A percentile compares a stretch with the other conserved stretches of the same genome.
These are phyloP conservation scores for Drosophila longiperda DNA, from an alignment of 2,888 invertebrate genomes.

Conservation along the genomic window DNA sequence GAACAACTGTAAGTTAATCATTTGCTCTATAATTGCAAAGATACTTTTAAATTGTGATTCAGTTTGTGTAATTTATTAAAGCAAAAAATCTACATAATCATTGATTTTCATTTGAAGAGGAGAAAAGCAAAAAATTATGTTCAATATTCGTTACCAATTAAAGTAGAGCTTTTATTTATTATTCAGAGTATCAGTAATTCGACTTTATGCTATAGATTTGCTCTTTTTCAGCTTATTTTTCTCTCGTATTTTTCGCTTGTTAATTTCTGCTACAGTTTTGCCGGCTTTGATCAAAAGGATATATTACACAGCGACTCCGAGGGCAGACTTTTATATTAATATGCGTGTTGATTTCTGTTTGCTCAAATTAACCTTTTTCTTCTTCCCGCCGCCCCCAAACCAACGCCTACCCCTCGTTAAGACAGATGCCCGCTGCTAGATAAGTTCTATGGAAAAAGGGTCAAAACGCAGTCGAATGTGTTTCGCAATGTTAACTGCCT, in stretches of 20 bases:
- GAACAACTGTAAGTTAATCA: constrained; percentile 47
- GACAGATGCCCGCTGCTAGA: constrained; percentile 71
- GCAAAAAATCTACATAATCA: background rate
- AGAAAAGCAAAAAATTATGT: background rate
- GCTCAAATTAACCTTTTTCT: constrained; percentile 76
- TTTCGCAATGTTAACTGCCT: constrained; percentile 22
- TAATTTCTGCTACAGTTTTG: constrained; percentile 51
- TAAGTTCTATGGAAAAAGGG: constrained; percentile 70
- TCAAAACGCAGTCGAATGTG: constrained; percentile 58
- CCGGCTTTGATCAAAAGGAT: constrained; percentile 66
- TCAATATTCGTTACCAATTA: background rate
- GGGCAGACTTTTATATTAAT: constrained; percentile 79
- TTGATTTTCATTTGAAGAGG: background rate
- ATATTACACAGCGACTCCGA: constrained; percentile 30
- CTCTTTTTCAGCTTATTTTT: background rate
- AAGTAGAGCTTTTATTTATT: background rate
- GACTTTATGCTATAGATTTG: background rate
- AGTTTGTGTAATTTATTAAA: background rate
- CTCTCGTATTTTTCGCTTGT: constrained; percentile 2
- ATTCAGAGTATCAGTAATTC: constrained; percentile 18
- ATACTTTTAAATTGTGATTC: background rate
- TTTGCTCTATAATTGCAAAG: constrained; percentile 8
- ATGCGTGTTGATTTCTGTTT: constrained; percentile 83
- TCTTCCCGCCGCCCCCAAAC: background rate
- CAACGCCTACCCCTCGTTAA: background rate